Evolutionary conservation across 2,888 invertebrate species (phyloP).

Genomic region (Holacanthella duospinosa): DNA sequence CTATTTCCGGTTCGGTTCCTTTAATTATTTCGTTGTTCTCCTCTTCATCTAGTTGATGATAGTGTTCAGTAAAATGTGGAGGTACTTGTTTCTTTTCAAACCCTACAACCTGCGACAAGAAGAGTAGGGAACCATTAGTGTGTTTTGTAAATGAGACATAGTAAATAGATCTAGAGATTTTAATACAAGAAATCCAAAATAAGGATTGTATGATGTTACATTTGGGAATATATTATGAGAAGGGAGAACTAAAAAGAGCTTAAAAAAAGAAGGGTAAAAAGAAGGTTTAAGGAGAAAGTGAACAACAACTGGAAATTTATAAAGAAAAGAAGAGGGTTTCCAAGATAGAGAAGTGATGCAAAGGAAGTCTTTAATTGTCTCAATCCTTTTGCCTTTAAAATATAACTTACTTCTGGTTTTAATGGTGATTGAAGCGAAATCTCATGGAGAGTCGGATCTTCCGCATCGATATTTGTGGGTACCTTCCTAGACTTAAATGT

Average conservation of each 20-base stretch:
- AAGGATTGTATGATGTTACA: not conserved
- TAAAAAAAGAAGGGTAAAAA: not conserved
- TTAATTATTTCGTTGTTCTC: not conserved
- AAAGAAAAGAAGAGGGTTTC: too few species aligned
- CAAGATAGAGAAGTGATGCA: not conserved
- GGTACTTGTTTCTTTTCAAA: too few species aligned
- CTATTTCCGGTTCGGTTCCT: not conserved
- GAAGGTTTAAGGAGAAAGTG: not conserved
- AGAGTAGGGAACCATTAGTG: not conserved
- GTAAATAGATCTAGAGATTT: not conserved
- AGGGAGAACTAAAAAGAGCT: not conserved
- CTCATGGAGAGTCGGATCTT: slow-evolving; percentile 42
- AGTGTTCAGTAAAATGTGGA: not conserved
- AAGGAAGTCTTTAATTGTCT: slow-evolving; percentile 8
- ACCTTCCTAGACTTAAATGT: slow-evolving; percentile 55
- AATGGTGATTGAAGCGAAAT: slow-evolving; percentile 34
- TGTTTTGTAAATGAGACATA: not conserved
- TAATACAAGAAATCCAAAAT: not conserved
- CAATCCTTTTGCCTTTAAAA: not conserved
- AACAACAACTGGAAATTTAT: too few species aligned
- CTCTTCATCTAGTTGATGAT: not conserved
- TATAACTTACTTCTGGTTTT: slow-evolving; percentile 35
- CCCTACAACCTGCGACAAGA: not conserved
- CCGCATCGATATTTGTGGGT: slow-evolving; percentile 51
- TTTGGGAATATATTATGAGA: not conserved